Evolutionary conservation across 1,140 invertebrate species (phyloP).

Genomic region (Procambarus clarkii): DNA sequence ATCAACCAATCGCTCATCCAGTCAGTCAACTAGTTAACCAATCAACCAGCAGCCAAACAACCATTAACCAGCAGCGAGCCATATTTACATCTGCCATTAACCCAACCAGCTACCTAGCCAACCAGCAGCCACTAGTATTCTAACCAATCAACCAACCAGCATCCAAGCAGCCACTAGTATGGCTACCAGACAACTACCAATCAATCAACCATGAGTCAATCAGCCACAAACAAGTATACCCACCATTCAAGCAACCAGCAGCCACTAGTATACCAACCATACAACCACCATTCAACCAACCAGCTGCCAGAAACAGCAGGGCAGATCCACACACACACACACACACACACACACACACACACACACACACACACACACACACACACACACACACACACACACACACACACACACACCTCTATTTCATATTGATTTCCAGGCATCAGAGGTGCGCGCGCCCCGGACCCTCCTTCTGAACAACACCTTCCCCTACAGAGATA

Average conservation of each 20-base stretch:
- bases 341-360: neutral
- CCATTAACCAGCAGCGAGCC: too few species aligned
- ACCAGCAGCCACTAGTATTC: too few species aligned
- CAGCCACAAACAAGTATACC: neutral
- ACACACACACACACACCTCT: neutral
- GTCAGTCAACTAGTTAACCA: too few species aligned
- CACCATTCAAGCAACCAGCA: neutral
- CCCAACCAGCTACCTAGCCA: too few species aligned
- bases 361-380: neutral
- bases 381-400: neutral
- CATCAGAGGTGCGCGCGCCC: neutral
- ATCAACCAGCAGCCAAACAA: too few species aligned
- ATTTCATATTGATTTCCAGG: neutral
- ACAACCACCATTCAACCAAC: neutral
- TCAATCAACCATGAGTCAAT: neutral
- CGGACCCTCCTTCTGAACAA: neutral
- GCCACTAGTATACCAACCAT: neutral
- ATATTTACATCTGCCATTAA: too few species aligned
- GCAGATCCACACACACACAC: neutral
- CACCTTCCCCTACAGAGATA: too few species aligned
- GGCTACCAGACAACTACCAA: too few species aligned
- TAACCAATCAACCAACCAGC: too few species aligned
- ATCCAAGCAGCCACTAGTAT: too few species aligned
- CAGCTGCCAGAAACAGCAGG: neutral
- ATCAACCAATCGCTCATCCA: too few species aligned